Evolutionary conservation across 23 tunicate genomes (phyloP).

Genomic region (Trididemnum clinides): DNA sequence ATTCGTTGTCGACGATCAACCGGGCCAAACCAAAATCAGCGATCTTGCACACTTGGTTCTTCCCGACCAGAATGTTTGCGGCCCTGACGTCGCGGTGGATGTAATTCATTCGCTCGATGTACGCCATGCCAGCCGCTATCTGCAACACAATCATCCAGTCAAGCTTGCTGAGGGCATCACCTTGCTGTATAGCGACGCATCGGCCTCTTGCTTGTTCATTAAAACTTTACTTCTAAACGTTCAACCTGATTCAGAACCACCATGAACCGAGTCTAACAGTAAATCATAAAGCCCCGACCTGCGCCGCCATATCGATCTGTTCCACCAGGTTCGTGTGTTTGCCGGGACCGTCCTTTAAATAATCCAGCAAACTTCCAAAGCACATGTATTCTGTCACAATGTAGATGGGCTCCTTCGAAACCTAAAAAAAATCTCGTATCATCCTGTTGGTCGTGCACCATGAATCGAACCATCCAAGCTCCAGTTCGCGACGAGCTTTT

Average conservation of each 20-base stretch:
- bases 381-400: slow-evolving; percentile 88
- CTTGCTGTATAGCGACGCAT: too few species aligned
- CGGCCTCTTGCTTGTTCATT: too few species aligned
- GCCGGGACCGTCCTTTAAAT: slow-evolving; percentile 70
- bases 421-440: slow-evolving; percentile 20
- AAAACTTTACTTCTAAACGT: too few species aligned
- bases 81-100: slow-evolving; percentile 98
- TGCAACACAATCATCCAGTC: too few species aligned
- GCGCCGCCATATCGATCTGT: slow-evolving; percentile 74
- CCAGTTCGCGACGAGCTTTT: too few species aligned
- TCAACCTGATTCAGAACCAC: too few species aligned
- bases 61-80: slow-evolving; percentile 98
- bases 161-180: too few species aligned
- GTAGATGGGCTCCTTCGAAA: slow-evolving; percentile 75
- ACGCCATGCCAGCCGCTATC: slow-evolving; percentile 99
- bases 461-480: too few species aligned
- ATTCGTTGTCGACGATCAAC: slow-evolving; percentile 87
- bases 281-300: too few species aligned
- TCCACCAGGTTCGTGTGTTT: slow-evolving; percentile 44
- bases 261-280: too few species aligned
- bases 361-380: slow-evolving; percentile 68
- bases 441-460: too few species aligned
- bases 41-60: slow-evolving; percentile 85
- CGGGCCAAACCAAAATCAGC: slow-evolving; percentile 99
- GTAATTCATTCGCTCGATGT: slow-evolving; percentile 97